Percentiles rank a stretch among this genome's conserved stretches.
Evolutionary conservation across 2,797 vertebrate genomes (phyloP).

Genomic region (Molossus alvarezi): DNA sequence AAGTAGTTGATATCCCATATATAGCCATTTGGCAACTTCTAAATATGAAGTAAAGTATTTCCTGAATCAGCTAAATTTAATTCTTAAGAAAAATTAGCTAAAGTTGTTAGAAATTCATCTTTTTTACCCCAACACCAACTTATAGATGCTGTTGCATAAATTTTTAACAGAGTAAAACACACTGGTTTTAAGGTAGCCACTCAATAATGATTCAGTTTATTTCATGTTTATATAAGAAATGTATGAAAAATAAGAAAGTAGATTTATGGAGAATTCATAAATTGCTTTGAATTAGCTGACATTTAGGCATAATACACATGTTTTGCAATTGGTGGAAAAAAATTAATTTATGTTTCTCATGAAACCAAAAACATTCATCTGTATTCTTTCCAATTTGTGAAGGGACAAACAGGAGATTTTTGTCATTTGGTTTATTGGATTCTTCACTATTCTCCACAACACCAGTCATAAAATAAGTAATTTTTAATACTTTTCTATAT

Average conservation of each 20-base stretch:
- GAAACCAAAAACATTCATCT: constrained; percentile 30
- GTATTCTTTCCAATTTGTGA: constrained; percentile 38
- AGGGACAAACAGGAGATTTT: constrained; percentile 28
- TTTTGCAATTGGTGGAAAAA: background rate
- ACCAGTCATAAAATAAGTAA: background rate
- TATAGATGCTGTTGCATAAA: background rate
- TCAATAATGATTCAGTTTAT: constrained; percentile 26
- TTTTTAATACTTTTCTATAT: background rate
- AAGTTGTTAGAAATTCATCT: background rate
- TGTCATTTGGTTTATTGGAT: constrained; percentile 3
- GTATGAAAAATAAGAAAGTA: constrained; percentile 42
- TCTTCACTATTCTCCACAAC: constrained; percentile 8
- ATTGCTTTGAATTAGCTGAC: background rate
- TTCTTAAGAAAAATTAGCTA: constrained; percentile 46
- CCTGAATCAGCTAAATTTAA: background rate
- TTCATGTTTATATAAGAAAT: constrained; percentile 59
- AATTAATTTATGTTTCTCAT: background rate
- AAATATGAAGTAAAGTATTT: background rate
- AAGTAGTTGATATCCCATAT: background rate
- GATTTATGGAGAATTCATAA: constrained; percentile 34
- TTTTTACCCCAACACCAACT: background rate
- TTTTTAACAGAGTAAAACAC: constrained; percentile 38
- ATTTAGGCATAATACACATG: background rate
- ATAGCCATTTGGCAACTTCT: background rate
- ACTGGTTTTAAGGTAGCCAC: background rate